Conservation (phyloP, 2,113 vertebrate genomes). For the Cololabis saira region DNA sequence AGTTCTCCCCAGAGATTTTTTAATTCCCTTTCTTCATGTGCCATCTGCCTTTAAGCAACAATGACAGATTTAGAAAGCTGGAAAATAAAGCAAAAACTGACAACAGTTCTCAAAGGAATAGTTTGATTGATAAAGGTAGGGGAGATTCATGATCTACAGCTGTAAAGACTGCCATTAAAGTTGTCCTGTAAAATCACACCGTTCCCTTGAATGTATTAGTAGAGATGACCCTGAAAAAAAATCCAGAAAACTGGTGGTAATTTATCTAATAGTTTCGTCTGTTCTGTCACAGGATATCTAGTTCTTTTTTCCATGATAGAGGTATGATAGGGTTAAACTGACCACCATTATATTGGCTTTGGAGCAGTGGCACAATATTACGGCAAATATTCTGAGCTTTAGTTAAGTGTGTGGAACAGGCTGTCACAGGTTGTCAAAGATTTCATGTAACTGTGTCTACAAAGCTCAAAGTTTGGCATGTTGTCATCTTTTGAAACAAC, state of each 20-base stretch:
- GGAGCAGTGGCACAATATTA: too few species aligned
- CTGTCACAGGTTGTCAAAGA: too few species aligned
- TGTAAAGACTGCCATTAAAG: background rate
- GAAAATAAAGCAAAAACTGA: slow-evolving; percentile 11
- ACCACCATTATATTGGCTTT: too few species aligned
- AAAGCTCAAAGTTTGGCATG: too few species aligned
- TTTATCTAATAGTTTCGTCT: too few species aligned
- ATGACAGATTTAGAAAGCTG: background rate
- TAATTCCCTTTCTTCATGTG: background rate
- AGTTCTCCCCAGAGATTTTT: background rate
- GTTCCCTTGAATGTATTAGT: background rate
- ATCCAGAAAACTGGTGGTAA: background rate
- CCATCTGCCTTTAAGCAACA: slow-evolving; percentile 8
- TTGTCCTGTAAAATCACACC: background rate
- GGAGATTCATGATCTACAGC: slow-evolving; percentile 1
- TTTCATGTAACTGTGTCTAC: too few species aligned
- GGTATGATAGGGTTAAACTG: too few species aligned
- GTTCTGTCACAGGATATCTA: too few species aligned
- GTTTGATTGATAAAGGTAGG: background rate
- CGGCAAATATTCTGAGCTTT: too few species aligned
- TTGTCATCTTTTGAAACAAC: too few species aligned
- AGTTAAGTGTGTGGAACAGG: too few species aligned
- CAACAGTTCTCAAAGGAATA: background rate
- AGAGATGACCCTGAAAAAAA: background rate
- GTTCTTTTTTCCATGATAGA: too few species aligned